These are phyloP conservation scores for Oryctes rhinoceros DNA, from an alignment of 1,140 invertebrate species.

Conservation along the genomic window DNA sequence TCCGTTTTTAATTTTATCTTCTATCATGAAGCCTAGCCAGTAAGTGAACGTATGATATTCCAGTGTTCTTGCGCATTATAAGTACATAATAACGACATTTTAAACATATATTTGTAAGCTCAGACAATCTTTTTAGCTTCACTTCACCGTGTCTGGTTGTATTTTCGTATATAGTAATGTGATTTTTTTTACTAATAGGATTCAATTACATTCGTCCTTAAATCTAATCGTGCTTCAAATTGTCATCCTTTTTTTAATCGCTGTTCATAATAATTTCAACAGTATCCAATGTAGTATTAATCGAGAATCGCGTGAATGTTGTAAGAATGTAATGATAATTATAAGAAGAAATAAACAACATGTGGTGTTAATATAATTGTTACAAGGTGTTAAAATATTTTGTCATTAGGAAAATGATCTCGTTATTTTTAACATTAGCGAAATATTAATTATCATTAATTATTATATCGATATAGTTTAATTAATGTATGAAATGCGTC, in stretches of 20 bases:
- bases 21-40: neutral
- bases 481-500: neutral
- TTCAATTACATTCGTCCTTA: neutral
- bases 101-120: conserved; percentile 8
- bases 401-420: conserved; percentile 41
- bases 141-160: neutral
- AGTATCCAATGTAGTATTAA: conserved; percentile 34
- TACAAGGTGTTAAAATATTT: conserved; percentile 39
- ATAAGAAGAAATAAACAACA: neutral
- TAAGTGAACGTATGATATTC: neutral
- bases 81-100: neutral
- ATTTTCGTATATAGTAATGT: neutral
- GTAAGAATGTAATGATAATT: neutral
- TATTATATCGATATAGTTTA: conserved; percentile 22
- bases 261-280: neutral
- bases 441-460: conserved; percentile 32
- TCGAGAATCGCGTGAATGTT: neutral
- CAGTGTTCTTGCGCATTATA: neutral
- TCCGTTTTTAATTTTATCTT: neutral
- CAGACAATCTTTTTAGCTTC: neutral
- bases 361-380: conserved; percentile 35
- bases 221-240: neutral
- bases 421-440: conserved; percentile 39
- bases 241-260: neutral
- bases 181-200: conserved; percentile 13